Evolutionary conservation across 2,113 vertebrate genomes (phyloP).

Genomic region (Sturnira hondurensis): DNA sequence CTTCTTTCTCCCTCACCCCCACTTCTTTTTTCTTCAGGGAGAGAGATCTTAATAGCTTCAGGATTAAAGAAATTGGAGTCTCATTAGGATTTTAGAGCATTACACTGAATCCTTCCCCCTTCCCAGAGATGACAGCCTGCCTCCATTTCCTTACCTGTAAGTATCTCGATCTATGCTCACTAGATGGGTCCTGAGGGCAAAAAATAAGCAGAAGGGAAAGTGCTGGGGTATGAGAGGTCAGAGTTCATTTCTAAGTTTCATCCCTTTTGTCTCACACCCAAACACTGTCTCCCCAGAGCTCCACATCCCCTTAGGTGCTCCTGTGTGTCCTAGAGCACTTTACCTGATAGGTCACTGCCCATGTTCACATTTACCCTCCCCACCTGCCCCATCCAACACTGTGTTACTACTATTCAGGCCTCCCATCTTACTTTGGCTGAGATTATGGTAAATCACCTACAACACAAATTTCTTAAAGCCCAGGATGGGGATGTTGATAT

Average conservation of each 20-base stretch:
- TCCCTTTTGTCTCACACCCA: not conserved
- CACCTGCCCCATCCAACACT: too few species aligned
- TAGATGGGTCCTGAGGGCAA: slow-evolving; percentile 81
- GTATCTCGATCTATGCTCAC: slow-evolving; percentile 88
- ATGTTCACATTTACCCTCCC: too few species aligned
- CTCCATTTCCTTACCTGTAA: slow-evolving; percentile 82
- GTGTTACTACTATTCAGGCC: not conserved
- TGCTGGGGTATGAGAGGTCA: not conserved
- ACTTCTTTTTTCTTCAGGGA: not conserved
- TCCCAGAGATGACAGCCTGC: not conserved
- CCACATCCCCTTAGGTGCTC: not conserved
- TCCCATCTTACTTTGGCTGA: slow-evolving; percentile 28
- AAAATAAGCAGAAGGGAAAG: slow-evolving; percentile 48
- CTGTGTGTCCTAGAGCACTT: not conserved
- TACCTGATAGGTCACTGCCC: not conserved
- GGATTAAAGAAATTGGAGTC: slow-evolving; percentile 41
- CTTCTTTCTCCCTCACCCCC: not conserved
- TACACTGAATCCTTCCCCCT: slow-evolving; percentile 33
- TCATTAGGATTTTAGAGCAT: slow-evolving; percentile 13
- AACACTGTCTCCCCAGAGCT: not conserved
- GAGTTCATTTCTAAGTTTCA: not conserved
- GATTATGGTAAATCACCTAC: slow-evolving; percentile 77
- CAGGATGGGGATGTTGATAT: slow-evolving; percentile 88
- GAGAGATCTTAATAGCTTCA: not conserved
- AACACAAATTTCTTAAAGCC: slow-evolving; percentile 90